phyloP scores from a whole-genome alignment of 2,797 vertebrate genomes.

The Urophycis tenuis region DNA sequence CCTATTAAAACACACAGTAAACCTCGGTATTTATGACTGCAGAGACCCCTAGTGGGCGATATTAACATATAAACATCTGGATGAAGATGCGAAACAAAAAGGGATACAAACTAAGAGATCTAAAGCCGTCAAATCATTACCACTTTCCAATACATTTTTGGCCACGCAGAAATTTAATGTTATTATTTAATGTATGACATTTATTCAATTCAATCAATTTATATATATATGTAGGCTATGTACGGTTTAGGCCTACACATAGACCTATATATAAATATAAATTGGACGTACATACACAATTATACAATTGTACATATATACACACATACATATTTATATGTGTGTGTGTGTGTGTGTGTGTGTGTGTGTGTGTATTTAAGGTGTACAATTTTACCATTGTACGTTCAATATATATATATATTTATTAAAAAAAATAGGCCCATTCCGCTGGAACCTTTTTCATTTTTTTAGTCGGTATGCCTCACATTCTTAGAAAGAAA shows the following conservation, averaged over 20 bases:
- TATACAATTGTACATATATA: no score
- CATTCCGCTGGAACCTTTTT: background rate
- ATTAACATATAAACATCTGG: conserved; percentile 28
- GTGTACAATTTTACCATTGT: no score
- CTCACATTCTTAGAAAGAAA: background rate
- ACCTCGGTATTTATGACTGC: conserved; percentile 50
- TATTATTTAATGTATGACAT: background rate
- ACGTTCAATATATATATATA: background rate
- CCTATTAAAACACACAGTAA: conserved; percentile 20
- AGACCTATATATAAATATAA: background rate
- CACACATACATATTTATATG: no score
- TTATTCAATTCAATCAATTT: background rate
- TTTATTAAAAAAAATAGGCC: background rate
- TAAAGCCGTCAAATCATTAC: background rate
- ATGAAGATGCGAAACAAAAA: background rate
- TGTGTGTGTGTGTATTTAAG: no score
- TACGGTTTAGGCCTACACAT: no score
- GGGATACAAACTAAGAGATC: background rate
- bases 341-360: no score
- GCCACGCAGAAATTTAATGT: background rate
- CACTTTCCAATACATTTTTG: background rate
- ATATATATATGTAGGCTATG: background rate
- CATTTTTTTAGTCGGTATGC: no score
- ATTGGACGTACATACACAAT: background rate
- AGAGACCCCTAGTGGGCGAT: conserved; percentile 76